Percentiles rank a stretch among this genome's conserved stretches.
Evolutionary conservation across 2,888 invertebrate species (phyloP).

Genomic region (Clanis bilineata): DNA sequence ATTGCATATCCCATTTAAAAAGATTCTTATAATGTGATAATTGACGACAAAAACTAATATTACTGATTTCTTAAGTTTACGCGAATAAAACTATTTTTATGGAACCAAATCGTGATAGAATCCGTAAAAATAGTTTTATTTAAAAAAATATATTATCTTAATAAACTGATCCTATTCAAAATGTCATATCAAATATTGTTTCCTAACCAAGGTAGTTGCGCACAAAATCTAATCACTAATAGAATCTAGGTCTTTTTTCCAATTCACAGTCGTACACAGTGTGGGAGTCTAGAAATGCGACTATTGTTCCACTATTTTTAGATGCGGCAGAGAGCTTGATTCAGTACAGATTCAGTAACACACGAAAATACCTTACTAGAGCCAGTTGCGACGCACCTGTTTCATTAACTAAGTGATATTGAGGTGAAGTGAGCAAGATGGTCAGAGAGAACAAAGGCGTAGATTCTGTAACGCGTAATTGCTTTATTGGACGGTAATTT

Average conservation of each 20-base stretch:
- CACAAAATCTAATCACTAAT: background rate
- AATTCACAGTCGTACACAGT: background rate
- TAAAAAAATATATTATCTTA: too few species aligned
- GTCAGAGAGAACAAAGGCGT: background rate
- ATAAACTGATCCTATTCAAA: too few species aligned
- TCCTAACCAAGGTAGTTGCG: background rate
- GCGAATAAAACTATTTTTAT: too few species aligned
- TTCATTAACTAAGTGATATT: slow-evolving; percentile 12
- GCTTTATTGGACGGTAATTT: slow-evolving; percentile 3
- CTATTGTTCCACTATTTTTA: slow-evolving; percentile 17
- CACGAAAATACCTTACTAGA: slow-evolving; percentile 10
- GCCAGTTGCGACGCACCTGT: background rate
- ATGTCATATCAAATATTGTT: background rate
- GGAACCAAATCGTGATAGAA: too few species aligned
- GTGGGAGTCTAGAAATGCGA: slow-evolving; percentile 15
- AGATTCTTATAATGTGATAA: too few species aligned
- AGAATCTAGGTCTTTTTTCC: slow-evolving; percentile 11
- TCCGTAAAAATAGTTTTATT: too few species aligned
- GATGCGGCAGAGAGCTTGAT: slow-evolving; percentile 12
- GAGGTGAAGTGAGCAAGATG: background rate
- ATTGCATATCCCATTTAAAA: too few species aligned
- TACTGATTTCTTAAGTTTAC: too few species aligned
- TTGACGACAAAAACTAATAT: too few species aligned
- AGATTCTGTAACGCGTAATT: background rate
- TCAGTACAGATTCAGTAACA: slow-evolving; percentile 7